Evolutionary conservation across 1,140 invertebrate species (phyloP), one percentile per base, ranked within the genome.

Genomic region (Diachasmimorpha longicaudata): DNA sequence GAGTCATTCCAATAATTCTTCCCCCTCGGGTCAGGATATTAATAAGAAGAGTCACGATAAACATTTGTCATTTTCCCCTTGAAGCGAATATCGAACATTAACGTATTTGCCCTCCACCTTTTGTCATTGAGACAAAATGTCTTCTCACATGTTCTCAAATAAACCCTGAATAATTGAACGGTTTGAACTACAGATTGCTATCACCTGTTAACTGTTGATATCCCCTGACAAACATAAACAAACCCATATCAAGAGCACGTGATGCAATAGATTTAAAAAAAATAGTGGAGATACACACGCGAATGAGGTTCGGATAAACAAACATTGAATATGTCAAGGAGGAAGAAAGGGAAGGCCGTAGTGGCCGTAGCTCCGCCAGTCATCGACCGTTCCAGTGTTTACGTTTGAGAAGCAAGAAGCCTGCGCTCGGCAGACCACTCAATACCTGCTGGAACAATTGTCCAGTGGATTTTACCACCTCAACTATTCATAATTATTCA

Each of bases 361-460:
- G 52, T 21, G 52, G 52, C 52, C 52, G 52, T 52, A 55, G 31
- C 25, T 39, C 31, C 13, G 21, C 37, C 25, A 66, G 70, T 71
- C 69, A 72, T 75, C 68, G 74, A 76, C 55, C 75, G 55, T 76
- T 71, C 42, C 70, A 76, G 70, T 76, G 75, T 76, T 76, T 76
- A 76, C 70, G 42, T 76, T 76, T 55, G 69, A n/a, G 75, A 36
- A 76, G 70, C 31, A 31, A 31, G 55, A 52, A 46, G 42, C 52
- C 21, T 31, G 52, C 58, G 48, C 75, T 70, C 36, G 58, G 8
- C 36, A 31, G 9, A 21, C 1, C 48, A 63, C 67, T 44, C 55
- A 25, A 25, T 31, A 72, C 37, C 42, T 67, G 44, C 68, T 55
- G 55, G 44, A 31, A 44, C 31, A 46, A 16, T 16, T 16, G 21